phyloP scores from a whole-genome alignment of 2,888 invertebrate genomes.

The Pachymerium ferrugineum region DNA sequence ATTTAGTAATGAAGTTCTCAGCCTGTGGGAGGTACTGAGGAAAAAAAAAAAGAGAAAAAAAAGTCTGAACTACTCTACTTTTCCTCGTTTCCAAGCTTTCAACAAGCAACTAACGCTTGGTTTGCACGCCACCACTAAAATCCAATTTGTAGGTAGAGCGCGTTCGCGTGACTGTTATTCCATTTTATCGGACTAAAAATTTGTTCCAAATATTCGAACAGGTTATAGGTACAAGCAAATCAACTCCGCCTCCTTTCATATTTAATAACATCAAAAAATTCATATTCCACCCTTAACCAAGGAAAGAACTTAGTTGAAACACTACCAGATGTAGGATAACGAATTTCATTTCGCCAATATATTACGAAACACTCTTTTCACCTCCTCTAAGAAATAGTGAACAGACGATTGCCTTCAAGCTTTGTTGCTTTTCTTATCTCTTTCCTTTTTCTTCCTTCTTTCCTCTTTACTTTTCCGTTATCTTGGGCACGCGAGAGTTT shows the following conservation, averaged over 20 bases:
- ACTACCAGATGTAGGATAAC: neutral
- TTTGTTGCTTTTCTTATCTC: conserved; percentile 14
- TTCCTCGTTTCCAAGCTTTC: neutral
- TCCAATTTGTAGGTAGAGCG: conserved; percentile 21
- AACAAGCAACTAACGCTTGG: neutral
- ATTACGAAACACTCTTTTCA: neutral
- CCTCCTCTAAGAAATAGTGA: neutral
- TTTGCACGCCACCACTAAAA: neutral
- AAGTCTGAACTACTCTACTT: neutral
- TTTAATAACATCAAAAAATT: neutral
- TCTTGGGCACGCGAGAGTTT: conserved; percentile 7
- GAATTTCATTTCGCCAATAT: neutral
- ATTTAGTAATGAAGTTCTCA: conserved; percentile 15
- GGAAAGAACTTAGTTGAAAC: too few relatives aligned
- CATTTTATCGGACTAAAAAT: neutral
- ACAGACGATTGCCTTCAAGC: conserved; percentile 18
- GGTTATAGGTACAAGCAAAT: neutral
- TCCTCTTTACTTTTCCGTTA: conserved; percentile 21
- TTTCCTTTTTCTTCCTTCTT: neutral
- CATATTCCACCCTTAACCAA: too few relatives aligned
- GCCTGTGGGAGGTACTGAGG: neutral
- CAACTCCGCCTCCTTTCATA: neutral
- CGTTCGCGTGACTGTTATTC: too few relatives aligned
- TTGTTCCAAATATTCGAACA: neutral
- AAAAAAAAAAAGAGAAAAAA: neutral